Evolutionary conservation across 2,113 vertebrate species (phyloP).

Genomic region (Scomber colias): DNA sequence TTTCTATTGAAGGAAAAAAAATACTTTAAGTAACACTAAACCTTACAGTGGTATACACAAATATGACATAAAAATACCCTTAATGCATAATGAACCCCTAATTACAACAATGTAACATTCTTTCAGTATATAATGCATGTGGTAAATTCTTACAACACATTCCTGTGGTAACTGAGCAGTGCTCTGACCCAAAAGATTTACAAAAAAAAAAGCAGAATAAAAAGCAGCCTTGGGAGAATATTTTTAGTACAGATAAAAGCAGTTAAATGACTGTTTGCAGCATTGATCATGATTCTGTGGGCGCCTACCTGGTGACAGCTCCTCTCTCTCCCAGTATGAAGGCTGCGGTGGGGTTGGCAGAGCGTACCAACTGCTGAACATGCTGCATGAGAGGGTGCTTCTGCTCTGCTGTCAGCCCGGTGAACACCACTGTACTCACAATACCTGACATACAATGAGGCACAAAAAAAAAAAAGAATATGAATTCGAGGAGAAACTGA

Average conservation of each 20-base stretch:
- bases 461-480: slow-evolving; percentile 33
- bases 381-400: slow-evolving; percentile 89
- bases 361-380: slow-evolving; percentile 91
- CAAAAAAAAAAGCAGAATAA: slow-evolving; percentile 14
- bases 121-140: not conserved
- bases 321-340: slow-evolving; percentile 93
- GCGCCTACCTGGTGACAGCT: slow-evolving; percentile 89
- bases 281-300: slow-evolving; percentile 60
- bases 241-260: slow-evolving; percentile 39
- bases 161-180: not conserved
- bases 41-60: no score
- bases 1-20: slow-evolving; percentile 81
- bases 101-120: not conserved
- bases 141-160: not conserved
- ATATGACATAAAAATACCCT: not conserved
- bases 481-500: slow-evolving; percentile 34
- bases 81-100: not conserved
- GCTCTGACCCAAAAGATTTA: slow-evolving; percentile 36
- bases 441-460: slow-evolving; percentile 83
- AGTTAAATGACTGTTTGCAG: slow-evolving; percentile 47
- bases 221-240: slow-evolving; percentile 31
- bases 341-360: slow-evolving; percentile 89
- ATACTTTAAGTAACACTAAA: not conserved
- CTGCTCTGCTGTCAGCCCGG: slow-evolving; percentile 88
- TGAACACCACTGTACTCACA: slow-evolving; percentile 93